Evolutionary conservation across 92 coral and sea anemone species (phyloP).

Genomic region (Nematostella vectensis): DNA sequence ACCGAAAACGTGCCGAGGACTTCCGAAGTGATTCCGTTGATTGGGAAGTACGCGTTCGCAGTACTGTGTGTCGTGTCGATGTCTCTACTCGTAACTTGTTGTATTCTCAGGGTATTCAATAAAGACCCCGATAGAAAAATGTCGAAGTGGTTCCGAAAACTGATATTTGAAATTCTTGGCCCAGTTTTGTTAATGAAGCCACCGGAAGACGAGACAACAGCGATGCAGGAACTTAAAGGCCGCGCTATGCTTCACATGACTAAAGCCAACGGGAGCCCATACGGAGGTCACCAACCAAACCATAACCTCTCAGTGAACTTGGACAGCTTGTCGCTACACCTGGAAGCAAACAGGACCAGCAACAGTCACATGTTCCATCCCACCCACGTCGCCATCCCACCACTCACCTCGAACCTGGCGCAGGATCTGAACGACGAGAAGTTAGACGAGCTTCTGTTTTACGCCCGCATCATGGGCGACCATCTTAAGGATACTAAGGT

Average conservation of each 20-base stretch:
- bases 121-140: conserved; percentile 77
- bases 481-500: conserved; percentile 77
- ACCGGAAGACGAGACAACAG: conserved; percentile 49
- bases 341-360: conserved; percentile 6
- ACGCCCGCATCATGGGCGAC: conserved; percentile 68
- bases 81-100: conserved; percentile 70
- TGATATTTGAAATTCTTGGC: conserved; percentile 76
- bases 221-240: conserved; percentile 33
- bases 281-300: conserved; percentile 39
- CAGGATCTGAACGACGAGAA: conserved; percentile 48
- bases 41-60: conserved; percentile 87
- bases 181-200: conserved; percentile 81
- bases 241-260: conserved; percentile 19
- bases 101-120: conserved; percentile 74
- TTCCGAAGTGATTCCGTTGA: conserved; percentile 86
- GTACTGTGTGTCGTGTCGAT: conserved; percentile 74
- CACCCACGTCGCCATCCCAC: conserved; percentile 1
- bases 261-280: conserved; percentile 51
- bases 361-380: conserved; percentile 35
- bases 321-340: conserved; percentile 6
- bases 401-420: conserved; percentile 39
- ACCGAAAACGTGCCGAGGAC: conserved; percentile 96
- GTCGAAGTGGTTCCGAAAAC: conserved; percentile 75
- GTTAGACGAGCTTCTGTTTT: conserved; percentile 63
- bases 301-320: conserved; percentile 27